Conservation (phyloP, 2,888 invertebrate species). For the Malacosoma neustria region DNA sequence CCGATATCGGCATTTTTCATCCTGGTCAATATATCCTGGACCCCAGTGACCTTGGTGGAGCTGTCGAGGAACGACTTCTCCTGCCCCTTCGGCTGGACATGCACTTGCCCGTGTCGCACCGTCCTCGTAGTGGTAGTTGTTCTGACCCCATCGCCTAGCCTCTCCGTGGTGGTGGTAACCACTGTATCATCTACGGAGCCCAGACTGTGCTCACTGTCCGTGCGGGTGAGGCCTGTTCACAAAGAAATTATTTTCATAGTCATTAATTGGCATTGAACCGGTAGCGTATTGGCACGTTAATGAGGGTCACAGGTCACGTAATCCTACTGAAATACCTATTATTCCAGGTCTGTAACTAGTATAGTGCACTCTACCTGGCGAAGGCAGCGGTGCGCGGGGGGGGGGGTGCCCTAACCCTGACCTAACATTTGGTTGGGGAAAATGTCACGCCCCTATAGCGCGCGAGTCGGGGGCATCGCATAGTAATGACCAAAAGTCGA, state of each 20-base stretch:
- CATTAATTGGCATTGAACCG: too few relatives aligned
- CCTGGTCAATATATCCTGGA: conserved; percentile 83
- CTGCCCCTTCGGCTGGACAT: not conserved
- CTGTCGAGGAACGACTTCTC: conserved; percentile 80
- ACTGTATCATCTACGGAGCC: conserved; percentile 45
- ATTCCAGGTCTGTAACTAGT: too few relatives aligned
- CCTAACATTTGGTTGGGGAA: too few relatives aligned
- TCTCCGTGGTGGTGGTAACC: conserved; percentile 32
- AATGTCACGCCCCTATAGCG: too few relatives aligned
- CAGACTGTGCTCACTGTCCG: conserved; percentile 60
- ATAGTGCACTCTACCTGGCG: too few relatives aligned
- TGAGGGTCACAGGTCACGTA: too few relatives aligned
- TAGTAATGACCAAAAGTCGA: too few relatives aligned
- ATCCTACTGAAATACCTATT: too few relatives aligned
- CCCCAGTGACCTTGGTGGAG: conserved; percentile 80
- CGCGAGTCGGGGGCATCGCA: too few relatives aligned
- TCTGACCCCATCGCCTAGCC: conserved; percentile 25
- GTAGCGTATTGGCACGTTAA: too few relatives aligned
- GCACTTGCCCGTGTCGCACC: conserved; percentile 28
- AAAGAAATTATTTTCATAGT: too few relatives aligned
- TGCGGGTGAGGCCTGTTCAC: conserved; percentile 41
- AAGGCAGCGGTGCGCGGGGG: not conserved
- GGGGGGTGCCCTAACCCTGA: too few relatives aligned
- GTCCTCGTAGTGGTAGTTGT: conserved; percentile 27
- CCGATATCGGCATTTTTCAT: conserved; percentile 86